phyloP scores from a whole-genome alignment of 1,140 invertebrate species.

The Chlorops oryzae region DNA sequence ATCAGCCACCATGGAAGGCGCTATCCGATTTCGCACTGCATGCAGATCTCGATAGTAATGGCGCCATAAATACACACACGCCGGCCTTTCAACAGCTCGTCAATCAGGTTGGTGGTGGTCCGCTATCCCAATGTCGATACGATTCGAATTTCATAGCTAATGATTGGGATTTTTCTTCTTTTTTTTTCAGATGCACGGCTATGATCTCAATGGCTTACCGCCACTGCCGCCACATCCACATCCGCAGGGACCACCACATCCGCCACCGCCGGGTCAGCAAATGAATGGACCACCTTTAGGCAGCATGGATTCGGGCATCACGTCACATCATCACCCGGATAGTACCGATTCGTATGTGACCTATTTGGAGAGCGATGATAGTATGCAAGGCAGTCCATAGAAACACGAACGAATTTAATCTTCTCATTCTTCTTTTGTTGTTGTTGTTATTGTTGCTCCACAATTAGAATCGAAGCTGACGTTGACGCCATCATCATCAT shows the following conservation, averaged over 20 bases:
- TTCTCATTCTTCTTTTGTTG: too few relatives aligned
- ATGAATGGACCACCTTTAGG: slow-evolving; percentile 50
- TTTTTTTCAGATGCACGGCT: slow-evolving; percentile 73
- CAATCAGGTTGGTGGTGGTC: slow-evolving; percentile 67
- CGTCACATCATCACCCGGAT: slow-evolving; percentile 60
- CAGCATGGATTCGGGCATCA: slow-evolving; percentile 49
- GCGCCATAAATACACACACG: slow-evolving; percentile 67
- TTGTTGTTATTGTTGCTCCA: slow-evolving; percentile 46
- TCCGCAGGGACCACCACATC: slow-evolving; percentile 50
- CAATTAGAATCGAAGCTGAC: slow-evolving; percentile 42
- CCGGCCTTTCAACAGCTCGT: slow-evolving; percentile 94
- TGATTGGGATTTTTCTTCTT: too few relatives aligned
- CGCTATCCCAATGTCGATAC: too few relatives aligned
- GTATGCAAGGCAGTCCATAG: slow-evolving; percentile 63
- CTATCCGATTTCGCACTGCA: slow-evolving; percentile 91
- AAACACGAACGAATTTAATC: slow-evolving; percentile 42
- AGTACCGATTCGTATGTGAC: slow-evolving; percentile 84
- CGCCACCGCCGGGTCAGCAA: slow-evolving; percentile 54
- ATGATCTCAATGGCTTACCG: slow-evolving; percentile 63
- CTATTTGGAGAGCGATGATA: slow-evolving; percentile 81
- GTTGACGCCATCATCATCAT: slow-evolving; percentile 31
- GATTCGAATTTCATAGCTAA: too few relatives aligned
- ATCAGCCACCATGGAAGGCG: slow-evolving; percentile 96
- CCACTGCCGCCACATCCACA: slow-evolving; percentile 45
- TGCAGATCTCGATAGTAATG: slow-evolving; percentile 75